Base-by-base conservation (phyloP, 2,113 vertebrate genomes). In the Hydrolagus affinis region DNA sequence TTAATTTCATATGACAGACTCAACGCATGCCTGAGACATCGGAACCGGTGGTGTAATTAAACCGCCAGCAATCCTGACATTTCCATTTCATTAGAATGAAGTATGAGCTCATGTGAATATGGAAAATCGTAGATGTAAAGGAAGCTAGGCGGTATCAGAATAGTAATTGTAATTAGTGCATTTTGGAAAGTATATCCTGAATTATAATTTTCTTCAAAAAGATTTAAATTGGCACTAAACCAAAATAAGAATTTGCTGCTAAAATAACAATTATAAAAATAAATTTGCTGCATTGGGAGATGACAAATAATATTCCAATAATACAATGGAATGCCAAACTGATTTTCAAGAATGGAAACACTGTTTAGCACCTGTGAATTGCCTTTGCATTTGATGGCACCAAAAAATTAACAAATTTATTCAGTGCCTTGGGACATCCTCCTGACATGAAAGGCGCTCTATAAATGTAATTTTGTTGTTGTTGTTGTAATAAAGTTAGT, bases 41-140 rank as follows among this genome's bases (percentile, higher is more conserved):
- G 32, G 62, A 83, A 66, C 2, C 30, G 62, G 8, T 28, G n/a
- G 6, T 30, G 28, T 17, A 83, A 30, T 83, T 32, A 21, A 83
- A 28, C 76, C 0, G 4, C 6, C 17, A 68, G 9, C 60, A 68
- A 32, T 66, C 10, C 9, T 23, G 44, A 77, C 10, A 59, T 62
- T 17, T 66, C 78, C 28, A 66, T 83, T 30, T 80, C 14, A 80
- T 80, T 80, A 64, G 64, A 77, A 78, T 78, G 14, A 66, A 66
- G 14, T 59, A 14, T 28, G 19, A 25, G 0, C 59, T 62, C 59
- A 25, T 23, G 10, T 64, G n/a, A 15, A 9, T 1, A 11, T 80
- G n/a, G 57, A 28, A 15, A 23, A 23, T 66, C 66, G 6, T 32
- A 8, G 8, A 14, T 17, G 7, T 64, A 15, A 14, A 62, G 57